Percentiles rank a stretch among this genome's conserved stretches.
Evolutionary conservation across 2,888 invertebrate species (phyloP).

Genomic region (Craniophora ligustri): DNA sequence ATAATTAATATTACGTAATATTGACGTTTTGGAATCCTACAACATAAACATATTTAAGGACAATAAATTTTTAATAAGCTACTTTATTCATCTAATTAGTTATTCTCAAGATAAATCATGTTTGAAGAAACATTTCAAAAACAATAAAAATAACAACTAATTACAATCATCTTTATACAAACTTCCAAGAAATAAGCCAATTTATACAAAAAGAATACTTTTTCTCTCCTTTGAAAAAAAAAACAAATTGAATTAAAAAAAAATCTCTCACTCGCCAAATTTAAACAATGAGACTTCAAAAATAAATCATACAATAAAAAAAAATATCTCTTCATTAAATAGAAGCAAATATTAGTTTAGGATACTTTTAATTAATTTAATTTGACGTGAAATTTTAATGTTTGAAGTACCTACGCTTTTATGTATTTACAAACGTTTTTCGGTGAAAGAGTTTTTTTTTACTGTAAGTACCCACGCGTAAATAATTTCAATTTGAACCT

Average conservation of each 20-base stretch:
- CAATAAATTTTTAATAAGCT: too few relatives aligned
- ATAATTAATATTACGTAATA: too few relatives aligned
- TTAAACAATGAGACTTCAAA: not conserved
- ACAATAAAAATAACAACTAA: too few relatives aligned
- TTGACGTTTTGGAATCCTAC: too few relatives aligned
- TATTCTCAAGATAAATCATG: too few relatives aligned
- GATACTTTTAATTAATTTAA: slow-evolving; percentile 39
- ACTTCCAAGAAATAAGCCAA: not conserved
- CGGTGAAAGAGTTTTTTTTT: not conserved
- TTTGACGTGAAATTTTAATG: slow-evolving; percentile 14
- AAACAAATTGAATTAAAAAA: too few relatives aligned
- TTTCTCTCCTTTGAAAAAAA: not conserved
- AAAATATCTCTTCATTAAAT: slow-evolving; percentile 33
- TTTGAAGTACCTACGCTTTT: not conserved
- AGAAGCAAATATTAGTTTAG: slow-evolving; percentile 43
- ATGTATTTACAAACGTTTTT: slow-evolving; percentile 2
- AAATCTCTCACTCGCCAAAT: slow-evolving; percentile 1
- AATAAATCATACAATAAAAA: slow-evolving; percentile 4
- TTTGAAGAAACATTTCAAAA: too few relatives aligned
- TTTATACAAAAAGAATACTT: not conserved
- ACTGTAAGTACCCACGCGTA: not conserved
- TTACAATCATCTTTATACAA: too few relatives aligned
- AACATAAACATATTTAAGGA: too few relatives aligned
- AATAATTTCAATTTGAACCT: not conserved
- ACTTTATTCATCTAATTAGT: too few relatives aligned